Percentiles rank a stretch among this genome's conserved stretches.
Conservation (phyloP, 1,140 invertebrate species). For the Euschistus heros region DNA sequence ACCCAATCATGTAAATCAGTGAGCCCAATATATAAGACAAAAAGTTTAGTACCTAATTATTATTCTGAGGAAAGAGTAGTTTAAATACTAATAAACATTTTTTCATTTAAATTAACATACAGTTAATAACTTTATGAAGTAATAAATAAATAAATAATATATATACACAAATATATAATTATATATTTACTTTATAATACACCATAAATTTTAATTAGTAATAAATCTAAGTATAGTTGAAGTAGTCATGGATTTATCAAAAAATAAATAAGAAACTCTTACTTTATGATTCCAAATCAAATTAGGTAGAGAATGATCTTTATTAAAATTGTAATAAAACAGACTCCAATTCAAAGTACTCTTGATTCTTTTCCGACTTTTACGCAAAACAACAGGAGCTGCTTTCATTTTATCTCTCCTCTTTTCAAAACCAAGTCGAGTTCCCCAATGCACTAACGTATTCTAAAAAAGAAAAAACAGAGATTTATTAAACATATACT, state of each 20-base stretch:
- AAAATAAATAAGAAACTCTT: slow-evolving; percentile 23
- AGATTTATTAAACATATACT: no score
- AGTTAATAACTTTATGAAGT: no score
- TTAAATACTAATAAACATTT: no score
- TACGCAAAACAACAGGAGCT: slow-evolving; percentile 78
- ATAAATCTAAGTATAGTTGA: not conserved
- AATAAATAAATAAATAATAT: slow-evolving; percentile 17
- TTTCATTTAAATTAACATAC: no score
- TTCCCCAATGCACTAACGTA: slow-evolving; percentile 83
- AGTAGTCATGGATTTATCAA: not conserved
- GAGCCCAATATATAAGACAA: no score
- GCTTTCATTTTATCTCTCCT: slow-evolving; percentile 49
- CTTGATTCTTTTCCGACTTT: slow-evolving; percentile 82
- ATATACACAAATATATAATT: not conserved
- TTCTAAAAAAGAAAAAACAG: slow-evolving; percentile 38
- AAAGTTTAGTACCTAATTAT: no score
- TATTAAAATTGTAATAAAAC: slow-evolving; percentile 92
- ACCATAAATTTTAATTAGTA: not conserved
- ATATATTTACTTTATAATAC: slow-evolving; percentile 2
- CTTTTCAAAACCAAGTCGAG: slow-evolving; percentile 58
- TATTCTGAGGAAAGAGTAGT: no score
- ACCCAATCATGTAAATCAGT: no score
- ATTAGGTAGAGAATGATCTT: slow-evolving; percentile 91
- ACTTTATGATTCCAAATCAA: slow-evolving; percentile 98
- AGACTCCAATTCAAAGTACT: slow-evolving; percentile 83